These are phyloP conservation scores for Andrena dorsata DNA, from an alignment of 2,888 invertebrate genomes.

Conservation along the genomic window DNA sequence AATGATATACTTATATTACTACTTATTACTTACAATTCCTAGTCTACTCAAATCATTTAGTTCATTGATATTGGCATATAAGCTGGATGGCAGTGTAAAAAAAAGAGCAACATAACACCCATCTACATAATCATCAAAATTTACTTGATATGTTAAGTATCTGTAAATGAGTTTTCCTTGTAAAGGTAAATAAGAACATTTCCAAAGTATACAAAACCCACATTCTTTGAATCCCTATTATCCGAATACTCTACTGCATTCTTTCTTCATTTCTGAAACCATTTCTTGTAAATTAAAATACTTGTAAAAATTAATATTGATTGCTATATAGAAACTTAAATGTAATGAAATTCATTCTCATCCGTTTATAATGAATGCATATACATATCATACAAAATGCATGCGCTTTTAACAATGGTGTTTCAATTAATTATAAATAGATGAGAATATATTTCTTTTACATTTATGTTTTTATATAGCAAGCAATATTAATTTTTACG, in stretches of 20 bases:
- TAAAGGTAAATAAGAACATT: constrained; percentile 6
- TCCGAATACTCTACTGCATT: background rate
- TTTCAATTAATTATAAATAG: too few relatives aligned
- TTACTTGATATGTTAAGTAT: constrained; percentile 73
- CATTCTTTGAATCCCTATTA: constrained; percentile 3
- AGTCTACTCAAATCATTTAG: constrained; percentile 79
- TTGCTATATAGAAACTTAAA: background rate
- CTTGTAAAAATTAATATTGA: background rate
- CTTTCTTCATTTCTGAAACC: background rate
- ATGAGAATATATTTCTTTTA: too few relatives aligned
- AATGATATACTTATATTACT: background rate
- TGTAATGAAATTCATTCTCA: too few relatives aligned
- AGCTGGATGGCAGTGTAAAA: constrained; percentile 76
- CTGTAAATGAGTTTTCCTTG: constrained; percentile 66
- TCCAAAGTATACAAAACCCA: background rate
- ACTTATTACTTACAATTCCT: constrained; percentile 72
- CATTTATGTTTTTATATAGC: too few relatives aligned
- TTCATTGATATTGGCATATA: constrained; percentile 82
- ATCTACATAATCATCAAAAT: constrained; percentile 68
- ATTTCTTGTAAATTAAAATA: background rate
- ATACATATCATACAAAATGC: too few relatives aligned
- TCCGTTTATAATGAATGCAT: too few relatives aligned
- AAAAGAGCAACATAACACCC: constrained; percentile 77
- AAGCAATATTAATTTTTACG: too few relatives aligned
- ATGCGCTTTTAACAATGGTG: too few relatives aligned